Percentiles rank a stretch among this genome's conserved stretches.
These are phyloP conservation scores for Microtus montanus DNA, from an alignment of 2,113 vertebrate genomes.

Conservation along the genomic window DNA sequence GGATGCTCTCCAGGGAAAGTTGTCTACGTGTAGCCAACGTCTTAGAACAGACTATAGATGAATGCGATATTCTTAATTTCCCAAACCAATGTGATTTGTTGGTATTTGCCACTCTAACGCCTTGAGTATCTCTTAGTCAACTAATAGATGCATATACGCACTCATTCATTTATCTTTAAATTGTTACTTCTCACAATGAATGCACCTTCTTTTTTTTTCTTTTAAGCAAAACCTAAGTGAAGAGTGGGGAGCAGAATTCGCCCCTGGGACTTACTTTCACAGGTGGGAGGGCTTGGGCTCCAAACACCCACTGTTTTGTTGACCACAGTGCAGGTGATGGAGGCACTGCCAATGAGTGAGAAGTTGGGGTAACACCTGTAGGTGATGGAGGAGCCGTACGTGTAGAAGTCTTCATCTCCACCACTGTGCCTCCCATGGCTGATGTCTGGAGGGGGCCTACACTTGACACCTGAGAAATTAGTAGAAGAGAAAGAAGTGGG, in stretches of 20 bases:
- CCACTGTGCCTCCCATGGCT: constrained; percentile 50
- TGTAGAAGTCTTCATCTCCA: accelerated
- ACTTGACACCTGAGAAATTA: constrained; percentile 64
- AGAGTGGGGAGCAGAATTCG: neutral
- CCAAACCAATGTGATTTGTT: neutral
- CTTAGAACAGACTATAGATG: neutral
- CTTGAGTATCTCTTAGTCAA: neutral
- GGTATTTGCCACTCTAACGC: neutral
- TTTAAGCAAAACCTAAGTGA: neutral
- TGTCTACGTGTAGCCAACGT: neutral
- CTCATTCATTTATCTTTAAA: neutral
- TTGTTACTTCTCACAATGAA: neutral
- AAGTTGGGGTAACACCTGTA: constrained; percentile 76
- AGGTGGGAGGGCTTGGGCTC: constrained; percentile 67
- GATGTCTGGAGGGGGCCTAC: constrained; percentile 73
- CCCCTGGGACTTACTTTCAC: constrained; percentile 75
- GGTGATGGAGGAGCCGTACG: accelerated
- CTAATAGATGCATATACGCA: neutral
- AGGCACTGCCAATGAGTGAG: constrained; percentile 43
- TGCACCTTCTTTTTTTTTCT: neutral
- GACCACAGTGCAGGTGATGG: constrained; percentile 59
- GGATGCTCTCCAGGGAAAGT: neutral
- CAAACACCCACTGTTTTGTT: constrained; percentile 63
- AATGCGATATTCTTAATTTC: neutral
- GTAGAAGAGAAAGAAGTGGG: neutral